phyloP scores from a whole-genome alignment of 2,113 vertebrate genomes.

The Tetraodon nigroviridis region DNA sequence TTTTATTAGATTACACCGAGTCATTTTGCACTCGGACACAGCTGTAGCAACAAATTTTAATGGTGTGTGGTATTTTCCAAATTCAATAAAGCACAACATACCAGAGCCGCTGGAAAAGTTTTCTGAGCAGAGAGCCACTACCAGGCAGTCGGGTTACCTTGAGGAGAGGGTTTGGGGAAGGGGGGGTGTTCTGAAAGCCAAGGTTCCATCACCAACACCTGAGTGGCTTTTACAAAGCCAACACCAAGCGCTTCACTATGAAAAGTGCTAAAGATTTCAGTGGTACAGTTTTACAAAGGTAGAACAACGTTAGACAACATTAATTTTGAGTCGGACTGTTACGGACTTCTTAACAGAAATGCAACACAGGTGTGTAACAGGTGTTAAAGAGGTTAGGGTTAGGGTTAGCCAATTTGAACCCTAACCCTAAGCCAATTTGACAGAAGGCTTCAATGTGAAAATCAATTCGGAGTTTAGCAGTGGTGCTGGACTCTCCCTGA shows the following conservation, averaged over 20 bases:
- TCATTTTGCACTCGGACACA: too few relatives aligned
- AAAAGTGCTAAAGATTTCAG: slow-evolving; percentile 8
- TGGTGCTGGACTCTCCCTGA: background rate
- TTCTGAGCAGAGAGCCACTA: slow-evolving; percentile 13
- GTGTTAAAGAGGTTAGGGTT: background rate
- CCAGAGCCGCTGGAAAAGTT: slow-evolving; percentile 7
- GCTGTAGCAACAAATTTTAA: background rate
- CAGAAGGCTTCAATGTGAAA: too few relatives aligned
- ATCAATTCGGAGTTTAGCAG: too few relatives aligned
- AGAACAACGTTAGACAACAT: too few relatives aligned
- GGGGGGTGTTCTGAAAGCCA: slow-evolving; percentile 20
- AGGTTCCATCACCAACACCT: slow-evolving; percentile 33
- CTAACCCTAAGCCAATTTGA: too few relatives aligned
- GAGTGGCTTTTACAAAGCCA: slow-evolving; percentile 31
- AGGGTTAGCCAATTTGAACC: too few relatives aligned
- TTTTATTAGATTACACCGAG: too few relatives aligned
- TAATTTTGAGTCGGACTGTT: too few relatives aligned
- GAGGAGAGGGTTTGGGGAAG: background rate
- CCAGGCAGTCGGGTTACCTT: slow-evolving; percentile 25
- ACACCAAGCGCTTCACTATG: slow-evolving; percentile 42
- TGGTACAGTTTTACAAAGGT: too few relatives aligned
- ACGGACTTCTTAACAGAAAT: too few relatives aligned
- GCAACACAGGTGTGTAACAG: too few relatives aligned
- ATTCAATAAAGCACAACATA: background rate
- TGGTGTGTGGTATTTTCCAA: background rate